phyloP scores from a whole-genome alignment of 2,113 vertebrate species.

The Gambusia affinis region DNA sequence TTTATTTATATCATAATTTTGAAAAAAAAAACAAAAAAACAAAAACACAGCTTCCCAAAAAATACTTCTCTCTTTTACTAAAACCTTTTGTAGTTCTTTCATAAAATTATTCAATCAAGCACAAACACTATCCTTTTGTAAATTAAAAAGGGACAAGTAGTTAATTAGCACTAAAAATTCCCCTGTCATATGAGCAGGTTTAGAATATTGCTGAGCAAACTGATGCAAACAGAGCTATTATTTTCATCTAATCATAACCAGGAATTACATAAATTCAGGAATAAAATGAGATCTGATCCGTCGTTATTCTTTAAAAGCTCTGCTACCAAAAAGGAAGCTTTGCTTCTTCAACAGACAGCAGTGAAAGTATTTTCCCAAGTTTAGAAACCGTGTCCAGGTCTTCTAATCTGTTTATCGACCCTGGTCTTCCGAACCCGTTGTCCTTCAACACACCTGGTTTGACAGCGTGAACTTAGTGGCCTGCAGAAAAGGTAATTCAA shows the following conservation, averaged over 20 bases:
- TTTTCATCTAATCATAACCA: not conserved
- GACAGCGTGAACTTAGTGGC: not conserved
- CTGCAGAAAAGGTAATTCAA: not conserved
- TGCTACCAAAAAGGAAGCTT: not conserved
- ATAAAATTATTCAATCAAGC: not conserved
- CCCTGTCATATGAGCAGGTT: not conserved
- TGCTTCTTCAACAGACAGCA: not conserved
- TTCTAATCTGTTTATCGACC: not conserved
- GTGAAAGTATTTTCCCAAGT: not conserved
- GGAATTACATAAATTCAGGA: not conserved
- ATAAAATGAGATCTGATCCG: not conserved
- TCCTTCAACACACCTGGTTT: not conserved
- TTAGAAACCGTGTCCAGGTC: not conserved
- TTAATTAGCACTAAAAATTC: not conserved
- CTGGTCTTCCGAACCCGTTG: not conserved
- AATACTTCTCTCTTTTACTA: not conserved
- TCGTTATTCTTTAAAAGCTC: not conserved
- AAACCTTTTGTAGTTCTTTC: not conserved
- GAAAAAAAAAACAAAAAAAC: no score
- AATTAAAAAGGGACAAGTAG: not conserved
- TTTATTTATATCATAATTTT: no score
- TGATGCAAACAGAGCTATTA: not conserved
- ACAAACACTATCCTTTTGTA: not conserved
- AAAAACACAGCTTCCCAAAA: not conserved
- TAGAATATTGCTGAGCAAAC: not conserved